A percentile compares a stretch with the other conserved stretches of the same genome.
phyloP scores from a whole-genome alignment of 2,797 vertebrate genomes.

The Lepidocolaptes lacrymiger region DNA sequence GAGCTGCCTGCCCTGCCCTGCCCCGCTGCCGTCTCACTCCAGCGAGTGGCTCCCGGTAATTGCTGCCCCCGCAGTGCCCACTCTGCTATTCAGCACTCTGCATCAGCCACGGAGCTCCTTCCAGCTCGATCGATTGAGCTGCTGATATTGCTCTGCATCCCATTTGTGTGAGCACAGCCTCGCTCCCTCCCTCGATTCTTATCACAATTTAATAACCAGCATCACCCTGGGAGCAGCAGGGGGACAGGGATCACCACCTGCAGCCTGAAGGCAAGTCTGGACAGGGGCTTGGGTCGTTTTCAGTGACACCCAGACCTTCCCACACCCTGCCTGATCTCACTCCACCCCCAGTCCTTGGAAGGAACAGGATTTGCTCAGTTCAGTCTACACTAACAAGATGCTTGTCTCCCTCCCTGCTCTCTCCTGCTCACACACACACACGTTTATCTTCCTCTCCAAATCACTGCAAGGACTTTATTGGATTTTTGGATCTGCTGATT shows the following conservation, averaged over 20 bases:
- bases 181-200: neutral
- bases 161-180: neutral
- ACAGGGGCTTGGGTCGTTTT: neutral
- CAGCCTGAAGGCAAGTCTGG: neutral
- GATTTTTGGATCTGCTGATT: neutral
- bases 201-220: neutral
- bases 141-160: neutral
- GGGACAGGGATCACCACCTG: accelerated
- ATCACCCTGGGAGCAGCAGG: neutral
- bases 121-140: neutral
- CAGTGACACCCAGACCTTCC: neutral
- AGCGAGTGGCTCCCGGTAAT: neutral
- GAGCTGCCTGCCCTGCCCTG: neutral
- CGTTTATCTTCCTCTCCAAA: neutral
- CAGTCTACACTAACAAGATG: neutral
- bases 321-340: accelerated
- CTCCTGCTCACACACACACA: neutral
- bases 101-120: neutral
- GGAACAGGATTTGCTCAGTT: neutral
- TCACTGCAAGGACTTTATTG: neutral
- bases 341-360: neutral
- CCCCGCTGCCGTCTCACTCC: neutral
- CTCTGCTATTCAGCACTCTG: neutral
- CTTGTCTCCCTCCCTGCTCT: neutral
- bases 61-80: neutral